These are phyloP conservation scores for Lepetodrilus schrolli DNA, from an alignment of 2,888 invertebrate species.

Conservation along the genomic window DNA sequence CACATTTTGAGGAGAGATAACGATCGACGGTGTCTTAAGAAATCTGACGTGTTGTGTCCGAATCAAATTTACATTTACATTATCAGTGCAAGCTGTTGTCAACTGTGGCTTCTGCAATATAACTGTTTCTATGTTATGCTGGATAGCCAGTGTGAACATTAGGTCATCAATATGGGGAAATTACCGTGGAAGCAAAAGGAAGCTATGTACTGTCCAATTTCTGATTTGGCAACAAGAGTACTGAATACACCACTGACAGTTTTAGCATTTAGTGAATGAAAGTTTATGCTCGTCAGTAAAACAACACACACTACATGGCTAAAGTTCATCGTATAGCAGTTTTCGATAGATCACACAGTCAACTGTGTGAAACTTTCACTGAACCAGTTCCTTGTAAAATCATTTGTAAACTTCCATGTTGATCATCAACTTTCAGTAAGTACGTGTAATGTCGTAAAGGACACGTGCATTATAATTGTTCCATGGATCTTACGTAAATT, in stretches of 20 bases:
- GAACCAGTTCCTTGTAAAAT: background rate
- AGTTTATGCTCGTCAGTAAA: background rate
- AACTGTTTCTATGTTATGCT: too few species aligned
- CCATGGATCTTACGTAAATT: background rate
- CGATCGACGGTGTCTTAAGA: too few species aligned
- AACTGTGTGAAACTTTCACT: background rate
- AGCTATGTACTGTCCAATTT: constrained; percentile 65
- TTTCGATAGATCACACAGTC: too few species aligned
- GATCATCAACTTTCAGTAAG: background rate
- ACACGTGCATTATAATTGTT: constrained; percentile 4
- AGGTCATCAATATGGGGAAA: background rate
- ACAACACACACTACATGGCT: background rate
- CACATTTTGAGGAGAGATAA: too few species aligned
- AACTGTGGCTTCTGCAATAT: too few species aligned
- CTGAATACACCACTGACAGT: constrained; percentile 61
- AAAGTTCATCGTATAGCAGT: constrained; percentile 8
- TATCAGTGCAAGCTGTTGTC: too few species aligned
- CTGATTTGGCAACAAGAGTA: constrained; percentile 47
- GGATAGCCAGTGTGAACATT: too few species aligned
- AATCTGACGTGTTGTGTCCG: too few species aligned
- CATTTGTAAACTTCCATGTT: background rate
- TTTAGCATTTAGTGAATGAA: constrained; percentile 39
- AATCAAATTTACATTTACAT: too few species aligned
- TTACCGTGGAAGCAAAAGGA: constrained; percentile 71
- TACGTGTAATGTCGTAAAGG: constrained; percentile 21